phyloP scores from a whole-genome alignment of 64 coral and sea anemone genomes.

The Astreopora myriophthalma region DNA sequence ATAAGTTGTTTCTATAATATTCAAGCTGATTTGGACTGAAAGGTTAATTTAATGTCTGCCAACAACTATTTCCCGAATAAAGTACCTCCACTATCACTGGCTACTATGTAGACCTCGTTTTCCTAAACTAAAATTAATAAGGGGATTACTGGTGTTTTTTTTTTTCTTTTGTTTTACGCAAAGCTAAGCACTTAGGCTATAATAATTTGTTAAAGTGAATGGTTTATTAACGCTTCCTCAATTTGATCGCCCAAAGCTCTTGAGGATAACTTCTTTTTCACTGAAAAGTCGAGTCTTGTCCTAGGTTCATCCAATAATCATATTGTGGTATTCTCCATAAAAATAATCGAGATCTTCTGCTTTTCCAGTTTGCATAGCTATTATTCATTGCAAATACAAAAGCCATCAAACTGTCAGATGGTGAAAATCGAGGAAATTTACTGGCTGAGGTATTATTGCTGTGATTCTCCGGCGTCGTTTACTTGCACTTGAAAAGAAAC shows the following conservation, averaged over 20 bases:
- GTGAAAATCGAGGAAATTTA: neutral
- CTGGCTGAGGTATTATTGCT: neutral
- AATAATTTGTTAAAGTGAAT: neutral
- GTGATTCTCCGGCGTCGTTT: neutral
- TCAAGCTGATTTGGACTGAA: neutral
- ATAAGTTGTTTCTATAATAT: neutral
- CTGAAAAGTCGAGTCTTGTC: neutral
- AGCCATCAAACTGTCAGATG: neutral
- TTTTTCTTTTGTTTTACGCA: neutral
- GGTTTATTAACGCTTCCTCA: conserved; percentile 8
- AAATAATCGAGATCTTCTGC: neutral
- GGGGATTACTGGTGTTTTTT: neutral
- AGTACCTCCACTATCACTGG: neutral
- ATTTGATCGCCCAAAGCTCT: conserved; percentile 7
- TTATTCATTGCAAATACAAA: neutral
- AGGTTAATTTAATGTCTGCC: neutral
- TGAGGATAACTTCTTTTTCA: neutral
- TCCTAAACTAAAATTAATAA: neutral
- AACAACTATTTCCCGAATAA: neutral
- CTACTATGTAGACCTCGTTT: neutral
- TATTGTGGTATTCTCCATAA: neutral
- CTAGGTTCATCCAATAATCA: neutral
- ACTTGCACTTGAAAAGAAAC: neutral
- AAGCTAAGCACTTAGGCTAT: neutral
- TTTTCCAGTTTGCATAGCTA: neutral